Base-by-base conservation (phyloP, 1,140 invertebrate species). In the Calliopsis andreniformis region DNA sequence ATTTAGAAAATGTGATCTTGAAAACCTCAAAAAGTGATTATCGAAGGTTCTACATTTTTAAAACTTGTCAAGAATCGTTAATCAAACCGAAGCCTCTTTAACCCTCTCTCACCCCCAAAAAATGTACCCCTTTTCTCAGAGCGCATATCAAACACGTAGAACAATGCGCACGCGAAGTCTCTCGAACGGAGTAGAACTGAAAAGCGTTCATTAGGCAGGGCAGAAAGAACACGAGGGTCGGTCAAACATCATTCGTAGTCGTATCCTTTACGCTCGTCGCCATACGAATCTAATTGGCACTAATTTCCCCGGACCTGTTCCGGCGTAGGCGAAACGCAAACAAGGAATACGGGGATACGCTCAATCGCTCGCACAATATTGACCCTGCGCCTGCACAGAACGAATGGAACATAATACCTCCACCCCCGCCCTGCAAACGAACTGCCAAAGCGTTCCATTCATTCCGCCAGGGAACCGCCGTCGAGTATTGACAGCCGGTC, bases 201-300 rank as follows among this genome's bases (percentile, higher is more conserved):
- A 30, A 53, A 20, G 58, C 58, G 23, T 49, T 62, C 58, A 32
- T 72, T 47, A 42, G 42, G 1, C 20, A 14, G 30, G 39, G 23
- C 12, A 4, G 20, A 23, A 63, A 58, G 47, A 63, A n/a, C 18
- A 5, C 7, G 32, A 32, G 51, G 62, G 55, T 47, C 30, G 39
- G 78, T 47, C 49, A 28, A 75, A 58, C 71, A 47, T 35, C 32
- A 20, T 42, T 35, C n/a, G 20, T n/a, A 6, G 20, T 35, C 45
- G 30, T 70, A 78, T 75, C 56, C 39, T 64, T 76, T 30, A 45
- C 56, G 20, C 25, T 39, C 35, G 39, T 8, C 49, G 51, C 70
- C 78, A 79, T 84, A 82, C 83, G 83, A 85, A 63, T 72, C 76
- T 85, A 85, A 85, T 85, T 85, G 83, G 68, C 76, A 72, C 73